These are phyloP conservation scores for Caenorhabditis parvicauda DNA, from an alignment of 2,888 invertebrate species.

Conservation along the genomic window DNA sequence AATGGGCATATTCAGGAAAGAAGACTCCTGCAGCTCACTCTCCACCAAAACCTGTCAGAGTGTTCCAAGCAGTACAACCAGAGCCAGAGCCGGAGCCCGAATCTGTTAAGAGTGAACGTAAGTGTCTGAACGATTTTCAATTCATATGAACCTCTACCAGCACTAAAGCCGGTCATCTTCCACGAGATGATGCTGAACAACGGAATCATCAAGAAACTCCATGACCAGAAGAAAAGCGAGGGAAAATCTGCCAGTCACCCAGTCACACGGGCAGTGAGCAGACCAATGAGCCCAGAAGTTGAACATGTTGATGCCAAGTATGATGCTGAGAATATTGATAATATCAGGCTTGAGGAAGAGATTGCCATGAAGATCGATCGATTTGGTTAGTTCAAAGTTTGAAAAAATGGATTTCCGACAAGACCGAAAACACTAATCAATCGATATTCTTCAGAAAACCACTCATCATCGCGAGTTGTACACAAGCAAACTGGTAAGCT, in stretches of 20 bases:
- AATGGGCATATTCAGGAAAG: too few relatives aligned
- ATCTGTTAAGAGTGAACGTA: not conserved
- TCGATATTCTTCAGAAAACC: not conserved
- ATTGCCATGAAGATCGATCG: too few relatives aligned
- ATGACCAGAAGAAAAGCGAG: constrained; percentile 10
- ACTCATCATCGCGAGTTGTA: not conserved
- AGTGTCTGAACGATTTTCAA: not conserved
- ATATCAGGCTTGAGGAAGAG: too few relatives aligned
- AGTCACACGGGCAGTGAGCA: constrained; percentile 18
- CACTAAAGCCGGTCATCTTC: constrained; percentile 12
- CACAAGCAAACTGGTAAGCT: not conserved
- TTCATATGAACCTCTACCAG: not conserved
- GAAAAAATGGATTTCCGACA: too few relatives aligned
- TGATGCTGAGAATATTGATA: too few relatives aligned
- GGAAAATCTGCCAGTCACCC: constrained; percentile 5
- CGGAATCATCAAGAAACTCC: constrained; percentile 13
- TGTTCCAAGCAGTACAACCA: too few relatives aligned
- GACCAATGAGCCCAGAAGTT: constrained; percentile 5
- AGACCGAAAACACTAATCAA: too few relatives aligned
- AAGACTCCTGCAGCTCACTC: too few relatives aligned
- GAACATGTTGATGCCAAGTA: not conserved
- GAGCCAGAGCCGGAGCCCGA: too few relatives aligned
- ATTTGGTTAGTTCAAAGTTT: too few relatives aligned
- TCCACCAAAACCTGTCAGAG: too few relatives aligned
- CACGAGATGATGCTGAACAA: constrained; percentile 22